These are phyloP conservation scores for Papilio aristodemus DNA, from an alignment of 1,140 invertebrate genomes.

Conservation along the genomic window DNA sequence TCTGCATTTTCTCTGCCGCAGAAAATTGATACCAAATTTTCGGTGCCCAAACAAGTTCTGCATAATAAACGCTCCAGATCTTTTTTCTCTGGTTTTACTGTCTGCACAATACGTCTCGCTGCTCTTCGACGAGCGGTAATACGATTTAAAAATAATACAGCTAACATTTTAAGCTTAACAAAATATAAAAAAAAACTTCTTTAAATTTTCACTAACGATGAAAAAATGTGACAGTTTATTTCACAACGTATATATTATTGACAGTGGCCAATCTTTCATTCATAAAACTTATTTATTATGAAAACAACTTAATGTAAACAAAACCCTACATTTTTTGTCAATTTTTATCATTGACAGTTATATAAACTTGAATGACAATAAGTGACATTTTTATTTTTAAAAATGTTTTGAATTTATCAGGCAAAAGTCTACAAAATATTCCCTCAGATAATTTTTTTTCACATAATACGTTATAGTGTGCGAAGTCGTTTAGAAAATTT, in stretches of 20 bases:
- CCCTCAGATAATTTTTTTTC: too few species aligned
- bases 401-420: too few species aligned
- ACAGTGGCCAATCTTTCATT: not conserved
- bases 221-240: not conserved
- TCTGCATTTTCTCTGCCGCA: conserved; percentile 45
- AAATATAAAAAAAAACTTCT: conserved; percentile 5
- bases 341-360: not conserved
- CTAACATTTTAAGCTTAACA: conserved; percentile 48
- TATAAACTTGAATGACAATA: too few species aligned
- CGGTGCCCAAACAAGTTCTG: conserved; percentile 57
- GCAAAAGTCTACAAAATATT: too few species aligned
- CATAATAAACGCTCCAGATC: conserved; percentile 42
- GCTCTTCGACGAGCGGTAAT: conserved; percentile 41
- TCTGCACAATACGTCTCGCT: conserved; percentile 36
- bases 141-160: conserved; percentile 50
- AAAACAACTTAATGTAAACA: not conserved
- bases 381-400: too few species aligned
- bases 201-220: conserved; percentile 1
- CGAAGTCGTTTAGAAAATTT: too few species aligned
- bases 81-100: conserved; percentile 38
- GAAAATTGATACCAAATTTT: conserved; percentile 55
- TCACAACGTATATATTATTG: not conserved
- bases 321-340: not conserved
- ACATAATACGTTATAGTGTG: too few species aligned
- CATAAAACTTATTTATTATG: not conserved